These are phyloP conservation scores for Cyprinodon brontotheroides DNA, from an alignment of 2,113 vertebrate genomes.

Conservation along the genomic window DNA sequence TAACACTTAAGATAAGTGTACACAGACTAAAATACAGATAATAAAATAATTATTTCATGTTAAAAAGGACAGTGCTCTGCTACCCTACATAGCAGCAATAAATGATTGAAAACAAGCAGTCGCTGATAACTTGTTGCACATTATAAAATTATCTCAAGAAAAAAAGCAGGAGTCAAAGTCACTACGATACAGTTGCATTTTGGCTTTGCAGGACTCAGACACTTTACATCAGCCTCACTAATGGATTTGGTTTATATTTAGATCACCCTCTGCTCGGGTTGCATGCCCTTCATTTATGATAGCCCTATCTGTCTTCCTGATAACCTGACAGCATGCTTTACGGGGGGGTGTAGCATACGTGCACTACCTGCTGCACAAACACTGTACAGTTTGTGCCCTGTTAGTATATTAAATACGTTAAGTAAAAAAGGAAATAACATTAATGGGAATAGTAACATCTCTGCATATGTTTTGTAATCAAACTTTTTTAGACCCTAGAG, in stretches of 20 bases:
- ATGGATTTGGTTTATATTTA: conserved; percentile 54
- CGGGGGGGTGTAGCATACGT: neutral
- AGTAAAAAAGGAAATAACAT: neutral
- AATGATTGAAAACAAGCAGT: neutral
- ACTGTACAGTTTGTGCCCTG: neutral
- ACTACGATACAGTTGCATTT: conserved; percentile 33
- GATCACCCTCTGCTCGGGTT: conserved; percentile 41
- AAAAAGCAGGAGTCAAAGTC: conserved; percentile 41
- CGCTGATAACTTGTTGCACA: neutral
- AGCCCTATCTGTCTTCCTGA: conserved; percentile 1
- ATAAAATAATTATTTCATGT: neutral
- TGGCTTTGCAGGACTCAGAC: conserved; percentile 32
- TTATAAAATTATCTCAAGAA: conserved; percentile 8
- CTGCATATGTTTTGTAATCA: conserved; percentile 16
- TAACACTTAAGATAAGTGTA: neutral
- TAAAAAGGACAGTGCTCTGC: neutral
- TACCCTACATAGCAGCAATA: neutral
- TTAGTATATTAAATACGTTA: neutral
- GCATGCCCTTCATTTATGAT: conserved; percentile 39
- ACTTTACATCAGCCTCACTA: conserved; percentile 31
- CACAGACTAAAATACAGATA: neutral
- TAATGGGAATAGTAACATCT: neutral
- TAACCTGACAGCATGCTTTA: conserved; percentile 20
- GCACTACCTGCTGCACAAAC: conserved; percentile 1
- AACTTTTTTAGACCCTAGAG: conserved; percentile 26